Percentiles rank a stretch among this genome's conserved stretches.
phyloP scores from a whole-genome alignment of 2,888 invertebrate species.

The Chydorus sphaericus region DNA sequence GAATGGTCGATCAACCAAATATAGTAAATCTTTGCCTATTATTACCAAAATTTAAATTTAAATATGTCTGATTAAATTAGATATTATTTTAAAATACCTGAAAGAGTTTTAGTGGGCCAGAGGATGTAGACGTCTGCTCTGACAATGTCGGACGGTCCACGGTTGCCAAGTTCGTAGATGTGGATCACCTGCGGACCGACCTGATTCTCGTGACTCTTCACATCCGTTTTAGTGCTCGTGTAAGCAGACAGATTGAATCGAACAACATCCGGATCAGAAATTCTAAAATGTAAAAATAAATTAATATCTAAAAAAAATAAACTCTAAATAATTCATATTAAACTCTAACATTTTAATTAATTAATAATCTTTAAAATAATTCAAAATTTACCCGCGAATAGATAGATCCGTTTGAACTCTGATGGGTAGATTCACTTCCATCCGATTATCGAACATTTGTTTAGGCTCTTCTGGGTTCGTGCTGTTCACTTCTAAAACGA shows the following conservation, averaged over 20 bases:
- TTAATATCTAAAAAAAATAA: conserved; percentile 15
- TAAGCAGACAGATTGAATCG: conserved; percentile 59
- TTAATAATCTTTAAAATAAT: too few relatives aligned
- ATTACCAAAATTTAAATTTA: too few relatives aligned
- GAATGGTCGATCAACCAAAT: conserved; percentile 67
- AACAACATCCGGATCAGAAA: conserved; percentile 56
- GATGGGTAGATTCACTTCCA: conserved; percentile 52
- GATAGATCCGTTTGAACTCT: conserved; percentile 62
- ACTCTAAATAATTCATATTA: background rate
- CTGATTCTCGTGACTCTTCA: conserved; percentile 48
- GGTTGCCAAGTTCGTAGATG: conserved; percentile 76
- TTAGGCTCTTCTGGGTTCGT: conserved; percentile 61
- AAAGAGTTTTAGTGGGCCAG: conserved; percentile 71
- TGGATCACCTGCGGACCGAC: conserved; percentile 81
- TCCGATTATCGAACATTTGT: conserved; percentile 47
- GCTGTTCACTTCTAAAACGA: conserved; percentile 64
- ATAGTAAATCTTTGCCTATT: conserved; percentile 63
- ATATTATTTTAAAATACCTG: too few relatives aligned
- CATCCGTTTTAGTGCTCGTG: conserved; percentile 16
- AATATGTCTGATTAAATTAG: background rate
- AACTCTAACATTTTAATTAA: too few relatives aligned
- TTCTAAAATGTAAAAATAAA: conserved; percentile 38
- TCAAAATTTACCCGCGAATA: conserved; percentile 45
- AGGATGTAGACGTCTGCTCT: conserved; percentile 67
- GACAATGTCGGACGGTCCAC: conserved; percentile 71